Percentiles rank a stretch among this genome's conserved stretches.
Evolutionary conservation across 2,113 vertebrate species (phyloP).

Genomic region (Dipodomys spectabilis): DNA sequence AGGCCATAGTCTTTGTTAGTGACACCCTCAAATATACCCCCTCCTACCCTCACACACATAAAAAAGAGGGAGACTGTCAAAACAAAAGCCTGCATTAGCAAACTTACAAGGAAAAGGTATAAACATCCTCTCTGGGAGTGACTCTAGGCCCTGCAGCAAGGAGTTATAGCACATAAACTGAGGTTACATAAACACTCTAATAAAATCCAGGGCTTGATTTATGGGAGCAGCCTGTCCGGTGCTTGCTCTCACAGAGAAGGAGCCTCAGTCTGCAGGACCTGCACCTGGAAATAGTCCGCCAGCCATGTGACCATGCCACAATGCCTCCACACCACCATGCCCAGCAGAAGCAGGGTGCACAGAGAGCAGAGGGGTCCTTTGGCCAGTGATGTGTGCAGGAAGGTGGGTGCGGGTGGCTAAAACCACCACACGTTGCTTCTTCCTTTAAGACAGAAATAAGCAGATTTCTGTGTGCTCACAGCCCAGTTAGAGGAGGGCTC

Average conservation of each 20-base stretch:
- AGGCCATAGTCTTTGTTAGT: constrained; percentile 32
- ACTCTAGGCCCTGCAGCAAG: constrained; percentile 81
- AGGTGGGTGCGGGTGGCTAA: accelerated
- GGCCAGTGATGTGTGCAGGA: not conserved
- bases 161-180: constrained; percentile 85
- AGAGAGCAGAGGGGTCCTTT: not conserved
- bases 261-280: constrained; percentile 28
- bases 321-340: not conserved
- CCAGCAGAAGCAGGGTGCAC: not conserved
- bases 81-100: constrained; percentile 72
- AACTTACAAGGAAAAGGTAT: constrained; percentile 83
- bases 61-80: constrained; percentile 59
- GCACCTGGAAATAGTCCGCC: constrained; percentile 24
- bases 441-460: not conserved
- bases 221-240: constrained; percentile 66
- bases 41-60: not conserved
- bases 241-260: constrained; percentile 49
- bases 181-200: constrained; percentile 86
- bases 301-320: not conserved
- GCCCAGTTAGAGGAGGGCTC: not conserved
- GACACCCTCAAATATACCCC: not conserved
- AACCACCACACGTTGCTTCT: not conserved
- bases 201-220: constrained; percentile 84
- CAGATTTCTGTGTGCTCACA: not conserved
- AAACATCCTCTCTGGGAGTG: constrained; percentile 85